phyloP scores from a whole-genome alignment of 1,140 invertebrate genomes.

The Cheumatopsyche charites region DNA sequence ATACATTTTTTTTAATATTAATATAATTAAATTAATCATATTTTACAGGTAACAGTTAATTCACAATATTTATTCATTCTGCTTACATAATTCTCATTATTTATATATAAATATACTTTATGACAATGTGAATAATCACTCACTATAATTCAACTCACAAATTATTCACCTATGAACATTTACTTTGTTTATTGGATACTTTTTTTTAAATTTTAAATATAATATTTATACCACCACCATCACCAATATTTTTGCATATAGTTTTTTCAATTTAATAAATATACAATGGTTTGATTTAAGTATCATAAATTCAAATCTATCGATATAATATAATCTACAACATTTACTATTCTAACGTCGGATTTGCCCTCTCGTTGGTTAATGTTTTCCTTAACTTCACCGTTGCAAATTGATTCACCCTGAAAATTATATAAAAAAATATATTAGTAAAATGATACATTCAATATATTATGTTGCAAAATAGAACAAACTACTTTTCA shows the following conservation, averaged over 20 bases:
- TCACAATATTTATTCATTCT: not conserved
- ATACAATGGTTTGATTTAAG: too few relatives aligned
- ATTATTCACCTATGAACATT: slow-evolving; percentile 3
- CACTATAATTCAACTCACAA: not conserved
- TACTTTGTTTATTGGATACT: slow-evolving; percentile 32
- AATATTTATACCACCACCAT: slow-evolving; percentile 4
- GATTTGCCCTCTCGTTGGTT: slow-evolving; percentile 83
- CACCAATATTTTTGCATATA: not conserved
- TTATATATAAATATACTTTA: slow-evolving; percentile 9
- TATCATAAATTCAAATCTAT: not conserved
- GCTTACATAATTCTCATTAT: too few relatives aligned
- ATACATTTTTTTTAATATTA: slow-evolving; percentile 14
- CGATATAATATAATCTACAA: slow-evolving; percentile 21
- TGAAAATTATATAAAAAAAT: slow-evolving; percentile 58
- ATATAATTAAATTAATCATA: slow-evolving; percentile 15
- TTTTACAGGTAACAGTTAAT: slow-evolving; percentile 22
- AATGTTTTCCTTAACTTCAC: slow-evolving; percentile 85
- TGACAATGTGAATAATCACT: not conserved
- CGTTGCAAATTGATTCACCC: slow-evolving; percentile 81
- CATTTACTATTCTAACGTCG: slow-evolving; percentile 65
- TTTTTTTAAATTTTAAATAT: slow-evolving; percentile 25
- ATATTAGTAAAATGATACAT: not conserved
- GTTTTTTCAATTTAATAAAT: too few relatives aligned
- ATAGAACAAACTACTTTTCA: too few relatives aligned
- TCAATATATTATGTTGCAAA: not conserved